Evolutionary conservation across 2,797 vertebrate species (phyloP).

Genomic region (Brachyalestes nurse): DNA sequence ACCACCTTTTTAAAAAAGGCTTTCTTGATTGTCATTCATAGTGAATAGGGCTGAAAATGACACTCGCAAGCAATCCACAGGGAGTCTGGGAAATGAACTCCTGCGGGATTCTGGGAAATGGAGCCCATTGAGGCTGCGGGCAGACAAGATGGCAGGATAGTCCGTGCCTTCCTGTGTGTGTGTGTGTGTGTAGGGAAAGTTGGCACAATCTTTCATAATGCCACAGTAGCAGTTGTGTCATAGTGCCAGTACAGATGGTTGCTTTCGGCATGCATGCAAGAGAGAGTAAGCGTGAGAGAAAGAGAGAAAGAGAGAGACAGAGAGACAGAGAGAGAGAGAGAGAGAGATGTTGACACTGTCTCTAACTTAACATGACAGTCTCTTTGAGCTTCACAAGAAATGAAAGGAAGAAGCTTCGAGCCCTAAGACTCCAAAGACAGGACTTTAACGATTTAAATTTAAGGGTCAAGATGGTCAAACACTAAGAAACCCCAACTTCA

Average conservation of each 20-base stretch:
- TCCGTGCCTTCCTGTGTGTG: slow-evolving; percentile 10
- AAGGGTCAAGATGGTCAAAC: background rate
- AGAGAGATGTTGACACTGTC: background rate
- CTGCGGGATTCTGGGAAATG: slow-evolving; percentile 43
- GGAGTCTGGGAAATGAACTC: slow-evolving; percentile 32
- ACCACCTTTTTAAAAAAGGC: no score
- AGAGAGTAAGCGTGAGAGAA: background rate
- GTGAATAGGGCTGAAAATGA: slow-evolving; percentile 13
- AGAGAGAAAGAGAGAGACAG: background rate
- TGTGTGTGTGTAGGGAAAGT: slow-evolving; percentile 20
- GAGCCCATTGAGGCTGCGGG: slow-evolving; percentile 6
- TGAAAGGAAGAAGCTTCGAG: slow-evolving; percentile 11
- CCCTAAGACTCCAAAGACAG: no score
- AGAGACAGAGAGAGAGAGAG: slow-evolving; percentile 5
- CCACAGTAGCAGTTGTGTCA: slow-evolving; percentile 35
- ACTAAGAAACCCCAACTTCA: background rate
- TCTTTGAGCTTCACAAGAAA: slow-evolving; percentile 22
- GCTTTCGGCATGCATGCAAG: background rate
- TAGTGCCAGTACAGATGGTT: slow-evolving; percentile 38
- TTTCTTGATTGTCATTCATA: slow-evolving; percentile 5
- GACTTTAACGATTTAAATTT: background rate
- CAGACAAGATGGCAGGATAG: slow-evolving; percentile 51
- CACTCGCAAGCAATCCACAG: background rate
- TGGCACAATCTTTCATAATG: slow-evolving; percentile 32
- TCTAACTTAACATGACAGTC: slow-evolving; percentile 5